Base-by-base conservation (phyloP, 2,888 invertebrate genomes). In the Heteromurus nitidus region DNA sequence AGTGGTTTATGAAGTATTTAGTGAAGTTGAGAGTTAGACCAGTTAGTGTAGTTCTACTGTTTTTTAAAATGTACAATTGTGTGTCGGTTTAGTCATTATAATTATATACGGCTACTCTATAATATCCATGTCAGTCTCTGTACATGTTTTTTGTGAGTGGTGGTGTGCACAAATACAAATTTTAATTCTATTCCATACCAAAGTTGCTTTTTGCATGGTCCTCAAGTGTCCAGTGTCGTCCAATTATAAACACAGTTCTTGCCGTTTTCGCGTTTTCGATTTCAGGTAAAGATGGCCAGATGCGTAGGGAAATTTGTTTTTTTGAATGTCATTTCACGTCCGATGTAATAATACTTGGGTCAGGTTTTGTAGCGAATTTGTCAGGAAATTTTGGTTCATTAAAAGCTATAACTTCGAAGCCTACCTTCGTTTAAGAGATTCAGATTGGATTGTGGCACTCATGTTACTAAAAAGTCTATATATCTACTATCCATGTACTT, bases 401-500 rank as follows among this genome's bases (percentile, higher is more conserved):
- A 13, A n/a, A n/a, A n/a, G 9, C 24, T 65, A 16, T 24, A 5
- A 20, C 18, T 13, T 65, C 28, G 36, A 36, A 36, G 36, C 13
- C 36, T 36, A 36, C 36, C 36, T 20, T 3, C n/a, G 11, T n/a
- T 26, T 60, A 9, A 26, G 28, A 60, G 60, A 60, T 60, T n/a
- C 60, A 60, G 9, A 3, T 58, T 62, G 26, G 58, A 36, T 22
- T 64, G 74, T 74, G 74, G 74, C 74, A 74, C 74, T 31, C 73
- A 64, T 50, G 64, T 74, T 74, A 18, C 74, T 64, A 42, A 22
- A 22, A 18, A 73, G 62, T 62, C 64, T 74, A 62, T 50, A 28
- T 18, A n/a, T 60, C 30, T 24, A 26, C 3, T n/a, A n/a, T n/a
- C n/a, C n/a, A n/a, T n/a, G n/a, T n/a, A n/a, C n/a, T n/a, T n/a